These are phyloP conservation scores for Diadophis punctatus DNA, from an alignment of 2,113 vertebrate genomes.

Conservation along the genomic window DNA sequence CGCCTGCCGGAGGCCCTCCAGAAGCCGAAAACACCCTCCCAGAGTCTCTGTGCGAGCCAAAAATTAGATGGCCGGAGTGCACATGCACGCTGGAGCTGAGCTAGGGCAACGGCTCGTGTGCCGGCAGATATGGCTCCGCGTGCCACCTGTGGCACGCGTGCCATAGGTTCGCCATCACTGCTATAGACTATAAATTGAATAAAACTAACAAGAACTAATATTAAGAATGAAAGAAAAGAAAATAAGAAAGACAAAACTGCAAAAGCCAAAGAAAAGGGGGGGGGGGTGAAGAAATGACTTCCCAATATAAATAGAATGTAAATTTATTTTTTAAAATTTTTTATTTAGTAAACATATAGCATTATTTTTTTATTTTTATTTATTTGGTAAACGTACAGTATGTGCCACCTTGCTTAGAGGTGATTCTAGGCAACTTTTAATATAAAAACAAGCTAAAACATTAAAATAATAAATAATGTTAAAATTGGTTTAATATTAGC, in stretches of 20 bases:
- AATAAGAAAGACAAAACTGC: neutral
- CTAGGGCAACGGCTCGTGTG: too few relatives aligned
- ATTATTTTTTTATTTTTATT: neutral
- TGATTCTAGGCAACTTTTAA: neutral
- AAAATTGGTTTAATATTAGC: too few relatives aligned
- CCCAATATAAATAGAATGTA: neutral
- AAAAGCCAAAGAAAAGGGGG: neutral
- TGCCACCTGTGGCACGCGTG: too few relatives aligned
- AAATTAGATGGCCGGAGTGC: too few relatives aligned
- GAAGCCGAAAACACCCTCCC: too few relatives aligned
- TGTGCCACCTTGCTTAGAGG: neutral
- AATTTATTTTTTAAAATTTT: neutral
- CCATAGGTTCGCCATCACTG: too few relatives aligned
- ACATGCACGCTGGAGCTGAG: too few relatives aligned
- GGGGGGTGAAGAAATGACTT: neutral
- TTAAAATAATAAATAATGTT: too few relatives aligned
- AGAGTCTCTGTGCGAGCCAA: too few relatives aligned
- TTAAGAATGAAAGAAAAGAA: neutral
- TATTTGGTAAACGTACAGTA: neutral
- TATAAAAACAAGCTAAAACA: neutral
- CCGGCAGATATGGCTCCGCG: too few relatives aligned
- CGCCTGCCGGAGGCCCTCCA: too few relatives aligned
- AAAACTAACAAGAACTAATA: neutral
- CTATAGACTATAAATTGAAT: neutral
- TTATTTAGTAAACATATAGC: neutral